phyloP scores from a whole-genome alignment of 2,113 vertebrate genomes.

The Dasyprocta punctata region DNA sequence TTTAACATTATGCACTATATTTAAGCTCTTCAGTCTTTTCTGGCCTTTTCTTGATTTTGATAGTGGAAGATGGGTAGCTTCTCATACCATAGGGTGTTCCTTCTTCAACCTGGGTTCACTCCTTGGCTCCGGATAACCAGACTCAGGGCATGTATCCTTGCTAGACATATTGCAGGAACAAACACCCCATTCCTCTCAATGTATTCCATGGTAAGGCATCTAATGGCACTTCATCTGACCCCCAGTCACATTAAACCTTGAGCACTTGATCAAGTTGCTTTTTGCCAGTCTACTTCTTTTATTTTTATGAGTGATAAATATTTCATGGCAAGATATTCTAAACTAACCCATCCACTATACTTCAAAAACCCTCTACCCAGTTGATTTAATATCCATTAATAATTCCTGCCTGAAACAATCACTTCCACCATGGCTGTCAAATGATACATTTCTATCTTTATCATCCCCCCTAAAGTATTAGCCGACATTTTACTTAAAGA shows the following conservation, averaged over 20 bases:
- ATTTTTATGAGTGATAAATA: not conserved
- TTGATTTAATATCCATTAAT: not conserved
- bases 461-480: not conserved
- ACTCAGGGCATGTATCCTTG: not conserved
- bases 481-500: not conserved
- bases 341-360: not conserved
- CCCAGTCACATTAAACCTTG: not conserved
- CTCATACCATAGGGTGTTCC: not conserved
- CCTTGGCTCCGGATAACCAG: not conserved
- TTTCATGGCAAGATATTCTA: not conserved
- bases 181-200: not conserved
- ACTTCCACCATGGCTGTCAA: not conserved
- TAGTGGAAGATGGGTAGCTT: not conserved
- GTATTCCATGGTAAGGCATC: not conserved
- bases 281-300: not conserved
- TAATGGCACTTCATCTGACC: not conserved
- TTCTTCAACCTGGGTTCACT: not conserved
- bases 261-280: not conserved
- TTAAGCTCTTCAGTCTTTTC: not conserved
- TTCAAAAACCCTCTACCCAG: not conserved
- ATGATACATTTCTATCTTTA: not conserved
- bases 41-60: not conserved
- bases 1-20: not conserved
- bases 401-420: not conserved
- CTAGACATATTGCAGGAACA: not conserved